phyloP scores from a whole-genome alignment of 1,140 invertebrate genomes.

The Musca domestica region DNA sequence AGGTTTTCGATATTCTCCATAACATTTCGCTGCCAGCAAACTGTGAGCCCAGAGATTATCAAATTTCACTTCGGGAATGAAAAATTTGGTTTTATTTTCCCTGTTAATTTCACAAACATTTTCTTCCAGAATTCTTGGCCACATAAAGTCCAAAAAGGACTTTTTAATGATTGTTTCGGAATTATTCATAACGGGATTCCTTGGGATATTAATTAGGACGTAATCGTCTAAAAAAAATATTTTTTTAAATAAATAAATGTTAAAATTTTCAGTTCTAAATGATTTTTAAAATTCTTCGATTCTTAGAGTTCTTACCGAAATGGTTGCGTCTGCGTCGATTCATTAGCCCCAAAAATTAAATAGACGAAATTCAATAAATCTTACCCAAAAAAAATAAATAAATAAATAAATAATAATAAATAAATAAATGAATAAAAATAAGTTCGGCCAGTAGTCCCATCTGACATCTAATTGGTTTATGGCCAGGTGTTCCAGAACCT shows the following conservation, averaged over 20 bases:
- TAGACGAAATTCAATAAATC: too few relatives aligned
- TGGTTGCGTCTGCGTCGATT: too few relatives aligned
- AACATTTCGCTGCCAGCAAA: conserved; percentile 35
- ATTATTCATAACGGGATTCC: neutral
- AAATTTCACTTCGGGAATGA: conserved; percentile 33
- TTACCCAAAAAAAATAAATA: too few relatives aligned
- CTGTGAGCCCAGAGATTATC: conserved; percentile 35
- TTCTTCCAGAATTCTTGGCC: conserved; percentile 41
- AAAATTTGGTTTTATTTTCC: conserved; percentile 18
- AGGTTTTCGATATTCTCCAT: conserved; percentile 32
- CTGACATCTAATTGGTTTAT: too few relatives aligned
- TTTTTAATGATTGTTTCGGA: conserved; percentile 9
- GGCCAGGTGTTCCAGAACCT: too few relatives aligned
- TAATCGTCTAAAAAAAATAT: neutral
- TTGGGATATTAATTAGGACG: neutral
- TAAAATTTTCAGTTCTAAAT: too few relatives aligned
- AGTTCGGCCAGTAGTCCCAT: too few relatives aligned
- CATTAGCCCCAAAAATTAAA: too few relatives aligned
- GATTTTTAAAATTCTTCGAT: too few relatives aligned
- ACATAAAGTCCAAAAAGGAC: conserved; percentile 40
- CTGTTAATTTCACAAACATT: conserved; percentile 37
- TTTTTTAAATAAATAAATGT: neutral
- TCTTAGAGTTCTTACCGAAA: too few relatives aligned
- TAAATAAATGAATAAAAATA: too few relatives aligned
- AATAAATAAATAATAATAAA: too few relatives aligned